phyloP scores from a whole-genome alignment of 2,797 vertebrate species.

The Botia almorhae region DNA sequence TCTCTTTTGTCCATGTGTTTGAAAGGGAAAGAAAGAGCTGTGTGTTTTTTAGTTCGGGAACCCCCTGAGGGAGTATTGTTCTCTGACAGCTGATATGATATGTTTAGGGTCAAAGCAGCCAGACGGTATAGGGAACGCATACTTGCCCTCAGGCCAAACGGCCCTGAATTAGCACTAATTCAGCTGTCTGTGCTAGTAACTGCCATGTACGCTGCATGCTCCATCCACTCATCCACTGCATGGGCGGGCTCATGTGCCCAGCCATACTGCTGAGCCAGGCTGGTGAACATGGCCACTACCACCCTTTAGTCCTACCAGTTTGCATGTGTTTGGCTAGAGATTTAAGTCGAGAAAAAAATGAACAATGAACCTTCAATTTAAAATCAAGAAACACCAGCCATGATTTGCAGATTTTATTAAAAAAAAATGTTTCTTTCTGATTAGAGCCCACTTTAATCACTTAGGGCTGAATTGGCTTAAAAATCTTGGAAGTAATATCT shows the following conservation, averaged over 20 bases:
- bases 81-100: slow-evolving; percentile 47
- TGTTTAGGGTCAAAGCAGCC: slow-evolving; percentile 44
- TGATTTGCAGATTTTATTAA: neutral
- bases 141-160: slow-evolving; percentile 32
- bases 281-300: neutral
- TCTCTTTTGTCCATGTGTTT: neutral
- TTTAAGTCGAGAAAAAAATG: neutral
- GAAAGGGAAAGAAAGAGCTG: neutral
- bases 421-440: neutral
- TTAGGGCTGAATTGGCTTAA: neutral
- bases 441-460: neutral
- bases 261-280: neutral
- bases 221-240: neutral
- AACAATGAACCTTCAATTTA: neutral
- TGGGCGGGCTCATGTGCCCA: neutral
- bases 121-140: slow-evolving; percentile 16
- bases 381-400: neutral
- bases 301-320: neutral
- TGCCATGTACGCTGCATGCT: neutral
- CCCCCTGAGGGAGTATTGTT: slow-evolving; percentile 13
- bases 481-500: neutral
- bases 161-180: slow-evolving; percentile 47
- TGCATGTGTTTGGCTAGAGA: neutral
- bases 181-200: slow-evolving; percentile 32
- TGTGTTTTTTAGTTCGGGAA: slow-evolving; percentile 2